Base-by-base conservation (phyloP, 2,113 vertebrate genomes). In the Halcyon senegalensis region DNA sequence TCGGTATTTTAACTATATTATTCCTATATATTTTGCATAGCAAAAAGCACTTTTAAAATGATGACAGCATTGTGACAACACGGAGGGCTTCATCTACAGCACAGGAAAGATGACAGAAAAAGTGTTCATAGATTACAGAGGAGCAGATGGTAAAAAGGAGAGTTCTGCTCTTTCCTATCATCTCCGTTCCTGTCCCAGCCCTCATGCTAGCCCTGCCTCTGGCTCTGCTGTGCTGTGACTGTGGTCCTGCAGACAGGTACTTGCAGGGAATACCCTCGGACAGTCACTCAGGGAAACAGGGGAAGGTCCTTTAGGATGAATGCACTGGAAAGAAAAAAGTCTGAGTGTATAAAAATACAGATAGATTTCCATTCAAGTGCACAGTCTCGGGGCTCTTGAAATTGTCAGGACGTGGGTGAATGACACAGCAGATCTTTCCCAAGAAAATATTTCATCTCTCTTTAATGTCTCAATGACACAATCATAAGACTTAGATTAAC, bases 281-380 rank as follows among this genome's bases (percentile, higher is more conserved):
- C 12, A 8, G 35, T 19, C 76, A 10, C 50, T 7, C 31, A 15
- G 43, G 82, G 44, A 77, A 41, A 35, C 44, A 30, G 9, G 10
- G 44, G 23, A n/a, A 92, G 51, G 17, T 24, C 80, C 86, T 75
- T 7, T 31, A 81, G 69, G 51, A 59, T 48, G 30, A 74, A 37
- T 35, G n/a, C 59, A 64, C 39, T 31, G 62, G 28, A 51, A 67
- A 84, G 64, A n/a, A 89, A 69, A 30, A 75, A 25, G 15, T 24
- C 75, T 37, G 24, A 4, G 6, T 7, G 4, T 39, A 35, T 9
- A 8, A 77, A 81, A 89, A 87, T 5, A 23, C 0, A 0, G 35
- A 13, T 39, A 59, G 59, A 20, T 35, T 81, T 58, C 64, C 74
- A 53, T 53, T 72, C 59, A 48, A 16, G n/a, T 84, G 48, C 46